Base-by-base conservation (phyloP, 2,888 invertebrate species). In the Nasonovia ribisnigri region DNA sequence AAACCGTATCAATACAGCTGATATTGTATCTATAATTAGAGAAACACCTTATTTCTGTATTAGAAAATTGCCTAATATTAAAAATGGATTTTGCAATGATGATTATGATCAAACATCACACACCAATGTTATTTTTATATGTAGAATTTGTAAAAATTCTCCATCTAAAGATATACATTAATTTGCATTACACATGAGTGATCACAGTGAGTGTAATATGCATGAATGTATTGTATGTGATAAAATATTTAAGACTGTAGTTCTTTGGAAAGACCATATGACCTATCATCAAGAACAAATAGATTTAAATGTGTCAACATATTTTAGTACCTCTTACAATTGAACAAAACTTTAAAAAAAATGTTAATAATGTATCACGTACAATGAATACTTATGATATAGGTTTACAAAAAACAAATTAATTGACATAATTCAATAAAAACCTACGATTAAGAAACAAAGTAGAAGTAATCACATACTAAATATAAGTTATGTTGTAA, bases 151-250 rank as follows among this genome's bases (percentile, higher is more conserved):
- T 67, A 20, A 60, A n/a, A 87, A 88, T 16, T 67, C 84, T 10
- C n/a, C 91, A 60, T 48, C 48, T 92, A 67, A 3, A 36, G 48
- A 92, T 86, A 16, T 46, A 67, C 87, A 92, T 29, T 36, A 87
- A 16, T 92, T 92, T 42, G 92, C 92, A 60, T 48, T 92, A 13
- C 92, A 92, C 26, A 92, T 92, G 87, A 87, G 87, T 67, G 6
- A 46, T 42, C 92, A 92, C 4, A 0, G 2, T 0, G 67, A 87
- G 6, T 36, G 60, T 29, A 87, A n/a, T 16, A 60, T 87, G 16
- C 87, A 87, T 20, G 92, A 92, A 48, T 92, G 92, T 67, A 36
- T 92, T 67, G 92, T 92, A 3, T 92, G 92, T 20, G 36, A 87
- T 42, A 43, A 87, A 42, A 60, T 2, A 48, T 92, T 92, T 16